Conservation (phyloP, 2,888 invertebrate species). For the Panorpa germanica region DNA sequence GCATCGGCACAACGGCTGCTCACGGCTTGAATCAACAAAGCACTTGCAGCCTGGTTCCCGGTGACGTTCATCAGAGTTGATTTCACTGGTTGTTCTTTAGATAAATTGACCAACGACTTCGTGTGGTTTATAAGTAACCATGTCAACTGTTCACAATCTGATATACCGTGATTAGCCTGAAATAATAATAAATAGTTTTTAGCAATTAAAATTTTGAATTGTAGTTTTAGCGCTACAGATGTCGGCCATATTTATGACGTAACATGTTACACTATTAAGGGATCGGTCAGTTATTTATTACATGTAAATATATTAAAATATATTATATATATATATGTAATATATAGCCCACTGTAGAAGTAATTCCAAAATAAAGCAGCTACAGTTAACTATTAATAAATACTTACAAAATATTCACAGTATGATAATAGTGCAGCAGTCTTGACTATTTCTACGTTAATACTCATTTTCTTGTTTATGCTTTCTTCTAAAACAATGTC, state of each 20-base stretch:
- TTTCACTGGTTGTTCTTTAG: conserved; percentile 41
- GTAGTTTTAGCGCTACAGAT: too few species aligned
- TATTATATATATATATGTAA: conserved; percentile 1
- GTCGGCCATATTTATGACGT: too few species aligned
- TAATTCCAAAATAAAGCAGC: conserved; percentile 5
- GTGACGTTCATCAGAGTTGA: conserved; percentile 21
- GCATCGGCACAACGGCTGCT: too few species aligned
- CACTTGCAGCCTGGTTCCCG: conserved; percentile 43
- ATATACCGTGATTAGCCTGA: conserved; percentile 44
- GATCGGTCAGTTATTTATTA: conserved; percentile 8
- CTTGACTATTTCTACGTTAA: conserved; percentile 42
- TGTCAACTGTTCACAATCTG: conserved; percentile 50
- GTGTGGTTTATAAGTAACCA: conserved; percentile 62
- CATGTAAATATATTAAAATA: not conserved
- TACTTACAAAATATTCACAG: conserved; percentile 59
- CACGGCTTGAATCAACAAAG: conserved; percentile 49
- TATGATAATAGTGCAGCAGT: conserved; percentile 50
- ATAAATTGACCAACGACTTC: conserved; percentile 41
- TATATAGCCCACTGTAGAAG: conserved; percentile 2
- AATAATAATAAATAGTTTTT: conserved; percentile 15
- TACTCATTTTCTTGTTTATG: conserved; percentile 22
- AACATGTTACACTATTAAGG: too few species aligned
- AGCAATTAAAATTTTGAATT: too few species aligned
- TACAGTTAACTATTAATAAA: conserved; percentile 1
- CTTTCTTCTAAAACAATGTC: conserved; percentile 32